Percentiles rank a stretch among this genome's conserved stretches.
Conservation (phyloP, 2,113 vertebrate genomes). For the Arenaria interpres region DNA sequence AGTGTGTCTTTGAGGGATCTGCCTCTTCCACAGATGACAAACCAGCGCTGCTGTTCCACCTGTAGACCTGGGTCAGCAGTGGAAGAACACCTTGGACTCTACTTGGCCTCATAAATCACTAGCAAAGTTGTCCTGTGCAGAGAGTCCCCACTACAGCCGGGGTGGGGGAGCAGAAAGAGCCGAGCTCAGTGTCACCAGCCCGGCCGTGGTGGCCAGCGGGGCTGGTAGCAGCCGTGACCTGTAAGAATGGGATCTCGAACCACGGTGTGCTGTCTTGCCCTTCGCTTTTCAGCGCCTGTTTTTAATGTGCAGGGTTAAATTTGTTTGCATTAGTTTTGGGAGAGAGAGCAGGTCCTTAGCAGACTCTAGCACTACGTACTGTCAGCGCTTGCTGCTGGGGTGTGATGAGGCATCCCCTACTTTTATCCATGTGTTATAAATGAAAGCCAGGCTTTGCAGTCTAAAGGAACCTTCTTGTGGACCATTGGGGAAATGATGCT, state of each 20-base stretch:
- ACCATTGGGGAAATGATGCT: rapidly evolving
- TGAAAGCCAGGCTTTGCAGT: not conserved
- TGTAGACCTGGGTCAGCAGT: not conserved
- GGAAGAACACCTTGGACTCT: not conserved
- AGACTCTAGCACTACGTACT: not conserved
- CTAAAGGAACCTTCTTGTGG: not conserved
- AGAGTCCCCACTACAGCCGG: rapidly evolving
- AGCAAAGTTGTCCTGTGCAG: not conserved
- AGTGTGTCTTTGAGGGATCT: not conserved
- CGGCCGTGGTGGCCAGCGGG: rapidly evolving
- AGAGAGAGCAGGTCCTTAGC: not conserved
- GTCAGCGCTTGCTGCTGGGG: not conserved
- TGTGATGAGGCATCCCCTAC: not conserved
- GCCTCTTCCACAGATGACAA: rapidly evolving
- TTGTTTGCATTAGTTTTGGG: not conserved
- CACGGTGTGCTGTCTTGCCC: rapidly evolving
- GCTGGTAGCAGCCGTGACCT: not conserved
- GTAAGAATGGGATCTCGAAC: not conserved
- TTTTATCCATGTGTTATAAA: not conserved
- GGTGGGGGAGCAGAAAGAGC: not conserved
- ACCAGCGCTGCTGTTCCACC: not conserved
- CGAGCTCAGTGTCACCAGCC: rapidly evolving
- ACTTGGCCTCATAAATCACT: not conserved
- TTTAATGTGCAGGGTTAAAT: not conserved
- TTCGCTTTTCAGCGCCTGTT: not conserved